Evolutionary conservation across 2,888 invertebrate species (phyloP), one percentile per base, ranked within the genome.

Genomic region (Eupithecia subfuscata): DNA sequence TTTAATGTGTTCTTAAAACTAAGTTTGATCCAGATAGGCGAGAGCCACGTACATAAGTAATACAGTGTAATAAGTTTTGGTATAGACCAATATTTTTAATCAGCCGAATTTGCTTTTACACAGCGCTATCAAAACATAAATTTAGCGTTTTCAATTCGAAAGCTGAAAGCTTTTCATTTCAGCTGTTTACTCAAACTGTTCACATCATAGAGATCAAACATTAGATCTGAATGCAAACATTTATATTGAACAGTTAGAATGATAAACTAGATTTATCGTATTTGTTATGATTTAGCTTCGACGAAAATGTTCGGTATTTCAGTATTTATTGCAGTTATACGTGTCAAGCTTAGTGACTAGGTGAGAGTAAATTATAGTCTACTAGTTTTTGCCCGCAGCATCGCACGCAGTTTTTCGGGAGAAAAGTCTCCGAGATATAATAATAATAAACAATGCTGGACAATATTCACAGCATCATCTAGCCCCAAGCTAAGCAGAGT

Each of bases 171-270:
- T 25, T 60, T 60, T 60, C 25, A 60, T 60, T 60, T 60, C 60
- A 22, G 22, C 60, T 60, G 60, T 60, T 60, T 60, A 25, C 25
- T 14, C 25, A 60, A n/a, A 60, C 60, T 60, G 25, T 60, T 60
- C 60, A 56, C 60, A 60, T 60, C 60, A 60, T 60, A 25, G 60
- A 25, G 1, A 60, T 60, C 60, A 60, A 60, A 60, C 60, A 56
- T 22, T 8, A 56, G 60, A 25, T 5, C 60, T 12, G 56, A 25
- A 60, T 60, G 60, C 60, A 25, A 60, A 60, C 60, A 60, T 60
- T 60, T 60, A 22, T 60, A 60, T 25, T 60, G 60, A 25, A 60
- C 5, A 60, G 12, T 25, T 60, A 11, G 60, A 60, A 60, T 60
- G 25, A 25, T 60, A 60, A 60, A 25, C 22, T 60, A 60, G 14